These are phyloP conservation scores for Ephialtes manifestator DNA, from an alignment of 2,888 invertebrate species.

Conservation along the genomic window DNA sequence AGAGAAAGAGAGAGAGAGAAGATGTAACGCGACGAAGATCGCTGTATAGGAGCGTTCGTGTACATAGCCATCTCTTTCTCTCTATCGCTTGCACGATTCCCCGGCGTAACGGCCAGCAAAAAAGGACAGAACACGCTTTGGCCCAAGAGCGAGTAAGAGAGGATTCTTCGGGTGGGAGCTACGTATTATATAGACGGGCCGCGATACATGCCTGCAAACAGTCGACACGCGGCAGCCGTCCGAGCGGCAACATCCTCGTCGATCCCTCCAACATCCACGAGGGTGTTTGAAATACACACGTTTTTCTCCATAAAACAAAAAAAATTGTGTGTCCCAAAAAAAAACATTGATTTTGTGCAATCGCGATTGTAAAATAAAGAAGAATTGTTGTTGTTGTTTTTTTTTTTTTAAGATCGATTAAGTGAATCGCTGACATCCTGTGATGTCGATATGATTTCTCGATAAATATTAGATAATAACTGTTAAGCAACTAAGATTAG, in stretches of 20 bases:
- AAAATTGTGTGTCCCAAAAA: neutral
- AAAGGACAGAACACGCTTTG: neutral
- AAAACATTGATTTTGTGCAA: neutral
- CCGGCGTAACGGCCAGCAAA: constrained; percentile 10
- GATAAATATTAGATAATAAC: neutral
- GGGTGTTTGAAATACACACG: constrained; percentile 53
- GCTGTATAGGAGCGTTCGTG: constrained; percentile 20
- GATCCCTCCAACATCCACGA: constrained; percentile 62
- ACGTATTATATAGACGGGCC: constrained; percentile 79
- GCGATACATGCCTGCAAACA: constrained; percentile 82
- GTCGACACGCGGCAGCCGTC: constrained; percentile 84
- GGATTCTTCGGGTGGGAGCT: constrained; percentile 65
- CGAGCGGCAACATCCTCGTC: constrained; percentile 74
- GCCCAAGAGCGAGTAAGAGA: constrained; percentile 48
- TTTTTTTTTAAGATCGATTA: too few species aligned
- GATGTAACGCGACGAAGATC: constrained; percentile 19
- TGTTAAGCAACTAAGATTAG: too few species aligned
- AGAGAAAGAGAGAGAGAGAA: constrained; percentile 24
- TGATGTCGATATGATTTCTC: neutral
- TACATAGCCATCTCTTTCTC: constrained; percentile 1
- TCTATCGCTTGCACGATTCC: constrained; percentile 1
- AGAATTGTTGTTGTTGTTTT: neutral
- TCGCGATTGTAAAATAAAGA: neutral
- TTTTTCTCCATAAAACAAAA: neutral
- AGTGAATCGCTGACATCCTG: neutral